phyloP scores from a whole-genome alignment of 2,113 vertebrate genomes.

The Rhabdomys dilectus region DNA sequence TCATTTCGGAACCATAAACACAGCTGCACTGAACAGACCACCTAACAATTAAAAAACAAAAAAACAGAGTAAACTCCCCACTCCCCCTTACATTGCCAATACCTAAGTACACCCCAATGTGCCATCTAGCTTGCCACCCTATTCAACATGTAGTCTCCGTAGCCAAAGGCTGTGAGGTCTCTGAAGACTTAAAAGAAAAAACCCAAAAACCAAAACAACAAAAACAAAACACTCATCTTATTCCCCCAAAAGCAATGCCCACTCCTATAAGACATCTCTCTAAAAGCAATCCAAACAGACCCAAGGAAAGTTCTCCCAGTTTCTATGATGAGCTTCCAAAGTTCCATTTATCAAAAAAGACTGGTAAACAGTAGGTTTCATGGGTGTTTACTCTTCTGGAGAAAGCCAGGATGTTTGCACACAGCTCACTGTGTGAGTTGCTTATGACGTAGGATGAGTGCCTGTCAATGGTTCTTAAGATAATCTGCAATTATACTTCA shows the following conservation, averaged over 20 bases:
- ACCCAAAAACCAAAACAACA: no score
- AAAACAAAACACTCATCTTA: not conserved
- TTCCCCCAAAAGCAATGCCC: conserved; percentile 20
- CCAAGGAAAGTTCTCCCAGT: not conserved
- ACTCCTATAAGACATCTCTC: not conserved
- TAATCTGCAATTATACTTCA: conserved; percentile 71
- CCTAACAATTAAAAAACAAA: conserved; percentile 73
- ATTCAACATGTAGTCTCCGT: conserved; percentile 18
- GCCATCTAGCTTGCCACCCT: not conserved
- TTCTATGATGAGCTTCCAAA: not conserved
- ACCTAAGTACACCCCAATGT: conserved; percentile 34
- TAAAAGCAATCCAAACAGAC: conserved; percentile 27
- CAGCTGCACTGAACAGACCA: conserved; percentile 68
- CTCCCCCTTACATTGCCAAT: conserved; percentile 14
- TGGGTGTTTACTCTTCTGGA: conserved; percentile 12
- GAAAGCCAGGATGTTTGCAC: conserved; percentile 66
- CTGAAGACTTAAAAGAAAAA: not conserved
- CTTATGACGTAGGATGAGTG: conserved; percentile 68
- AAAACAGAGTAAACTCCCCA: not conserved
- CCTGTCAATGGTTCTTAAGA: conserved; percentile 67
- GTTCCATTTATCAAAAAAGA: conserved; percentile 40
- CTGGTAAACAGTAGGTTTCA: not conserved
- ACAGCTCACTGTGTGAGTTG: conserved; percentile 61
- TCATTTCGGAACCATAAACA: conserved; percentile 71
- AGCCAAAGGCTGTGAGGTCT: not conserved